Evolutionary conservation across 2,113 vertebrate genomes (phyloP), one percentile per base, ranked within the genome.

Genomic region (Puma concolor): DNA sequence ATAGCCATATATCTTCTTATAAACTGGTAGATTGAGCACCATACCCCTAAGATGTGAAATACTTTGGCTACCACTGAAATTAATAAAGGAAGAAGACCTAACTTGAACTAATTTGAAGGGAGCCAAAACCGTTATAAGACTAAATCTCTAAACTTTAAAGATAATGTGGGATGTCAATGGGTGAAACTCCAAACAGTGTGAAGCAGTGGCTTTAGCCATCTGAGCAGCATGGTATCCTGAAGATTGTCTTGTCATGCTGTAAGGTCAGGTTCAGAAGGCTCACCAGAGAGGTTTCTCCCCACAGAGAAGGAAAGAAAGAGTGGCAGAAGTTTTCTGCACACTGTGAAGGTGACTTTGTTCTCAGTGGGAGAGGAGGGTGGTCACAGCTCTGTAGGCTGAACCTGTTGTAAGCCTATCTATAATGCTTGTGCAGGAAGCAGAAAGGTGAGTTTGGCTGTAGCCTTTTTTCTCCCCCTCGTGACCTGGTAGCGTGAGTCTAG

Each of bases 311-410:
- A 67, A 84, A 50, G 91, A 93, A 86, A 95, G 85, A 14, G 17
- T 4, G 54, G 95, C 97, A 93, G 94, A 98, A 98, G 74, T 88
- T 89, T 89, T 96, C 74, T 91, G 91, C 94, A 80, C 0, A 98
- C 19, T 72, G 3, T 1, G 82, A 91, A 96, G 80, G 82, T 98
- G 97, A 94, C 97, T 98, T 97, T 93, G 13, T 60, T 98, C 92
- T 97, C 96, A 93, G 93, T 97, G 80, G 96, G 96, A 98, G 81
- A 97, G 33, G 17, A 44, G 91, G 48, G 91, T 98, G 91, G 91
- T 54, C 97, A 95, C 29, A 89, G 76, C 64, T 82, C 29, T 93
- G 0, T 0, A 63, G 95, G 57, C 38, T 97, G 77, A 98, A 95
- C 52, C 89, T 82, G 41, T 88, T 98, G 88, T 90, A 96, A 97